Evolutionary conservation across 2,797 vertebrate genomes (phyloP).

Genomic region (Smutsia temminckii): DNA sequence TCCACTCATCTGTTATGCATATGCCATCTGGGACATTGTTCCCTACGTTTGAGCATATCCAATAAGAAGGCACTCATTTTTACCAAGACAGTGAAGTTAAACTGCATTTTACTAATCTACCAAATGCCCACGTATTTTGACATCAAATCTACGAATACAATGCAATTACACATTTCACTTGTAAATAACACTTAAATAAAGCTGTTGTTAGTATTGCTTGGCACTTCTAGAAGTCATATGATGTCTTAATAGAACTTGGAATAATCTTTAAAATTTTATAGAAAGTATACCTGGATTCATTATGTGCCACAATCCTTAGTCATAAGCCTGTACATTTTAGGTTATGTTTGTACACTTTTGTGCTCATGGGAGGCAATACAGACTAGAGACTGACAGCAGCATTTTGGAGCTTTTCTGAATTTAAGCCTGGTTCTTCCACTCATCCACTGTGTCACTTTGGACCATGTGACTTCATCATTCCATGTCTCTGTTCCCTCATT

Average conservation of each 20-base stretch:
- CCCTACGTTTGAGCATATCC: background rate
- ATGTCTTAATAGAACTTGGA: slow-evolving; percentile 12
- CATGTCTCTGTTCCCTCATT: slow-evolving; percentile 34
- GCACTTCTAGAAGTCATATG: slow-evolving; percentile 32
- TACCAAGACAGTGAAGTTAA: background rate
- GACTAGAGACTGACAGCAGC: background rate
- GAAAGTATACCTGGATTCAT: slow-evolving; percentile 6
- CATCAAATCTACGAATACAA: slow-evolving; percentile 5
- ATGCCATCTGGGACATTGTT: background rate
- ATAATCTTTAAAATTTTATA: background rate
- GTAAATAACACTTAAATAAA: slow-evolving; percentile 30
- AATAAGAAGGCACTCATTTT: slow-evolving; percentile 9
- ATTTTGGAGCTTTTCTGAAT: background rate
- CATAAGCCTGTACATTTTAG: slow-evolving; percentile 6
- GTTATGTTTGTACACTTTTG: background rate
- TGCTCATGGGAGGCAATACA: background rate
- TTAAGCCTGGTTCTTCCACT: background rate
- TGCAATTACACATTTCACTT: slow-evolving; percentile 37
- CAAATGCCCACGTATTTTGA: background rate
- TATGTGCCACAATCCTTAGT: background rate
- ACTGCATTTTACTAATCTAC: slow-evolving; percentile 5
- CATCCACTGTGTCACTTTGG: background rate
- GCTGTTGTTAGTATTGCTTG: background rate
- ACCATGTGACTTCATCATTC: slow-evolving; percentile 43
- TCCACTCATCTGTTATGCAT: background rate